Evolutionary conservation across 2,888 invertebrate genomes (phyloP), one percentile per base, ranked within the genome.

Genomic region (Drosophila formosana): DNA sequence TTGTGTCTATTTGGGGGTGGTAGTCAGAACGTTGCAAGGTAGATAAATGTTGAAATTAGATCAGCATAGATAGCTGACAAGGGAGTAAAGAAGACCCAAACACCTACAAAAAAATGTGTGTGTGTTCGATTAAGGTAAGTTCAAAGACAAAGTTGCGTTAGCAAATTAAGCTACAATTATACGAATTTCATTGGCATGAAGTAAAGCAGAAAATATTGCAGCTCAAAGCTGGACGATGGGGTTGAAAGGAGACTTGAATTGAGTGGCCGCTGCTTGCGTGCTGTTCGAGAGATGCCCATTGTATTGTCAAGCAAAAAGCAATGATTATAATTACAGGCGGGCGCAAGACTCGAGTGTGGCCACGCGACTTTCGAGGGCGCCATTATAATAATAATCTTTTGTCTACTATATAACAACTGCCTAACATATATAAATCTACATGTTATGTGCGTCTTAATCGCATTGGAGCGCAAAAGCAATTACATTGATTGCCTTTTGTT

Each of bases 41-140:
- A 77, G 75, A 83, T 79, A 85, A 82, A 80, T 71, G 73, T 71
- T 64, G 85, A 86, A 88, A 88, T 84, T 85, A 72, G 88, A 88
- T 88, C 83, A 80, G 69, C 73, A 88, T 75, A 75, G 73, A 83
- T 82, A 82, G 65, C 71, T 52, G 41, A 65, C 23, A 64, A 71
- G 69, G 65, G 51, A 50, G 50, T 6, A 50, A 34, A 50, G 72
- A 47, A 51, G 13, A 41, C 8, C n/a, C 37, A 13, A 23, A 60
- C n/a, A 46, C 46, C 28, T 47, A 11, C 23, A 37, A 55, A n/a
- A 47, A 39, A 53, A 46, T 26, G 46, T 37, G 32, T 46, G 34
- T 26, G 46, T 37, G 39, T 52, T 28, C 13, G 39, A 28, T 39
- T 39, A 39, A 52, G 52, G 52, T 52, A 39, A 52, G 52, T 52